Evolutionary conservation across 2,797 vertebrate genomes (phyloP).

Genomic region (Enteromius trimaculatus): DNA sequence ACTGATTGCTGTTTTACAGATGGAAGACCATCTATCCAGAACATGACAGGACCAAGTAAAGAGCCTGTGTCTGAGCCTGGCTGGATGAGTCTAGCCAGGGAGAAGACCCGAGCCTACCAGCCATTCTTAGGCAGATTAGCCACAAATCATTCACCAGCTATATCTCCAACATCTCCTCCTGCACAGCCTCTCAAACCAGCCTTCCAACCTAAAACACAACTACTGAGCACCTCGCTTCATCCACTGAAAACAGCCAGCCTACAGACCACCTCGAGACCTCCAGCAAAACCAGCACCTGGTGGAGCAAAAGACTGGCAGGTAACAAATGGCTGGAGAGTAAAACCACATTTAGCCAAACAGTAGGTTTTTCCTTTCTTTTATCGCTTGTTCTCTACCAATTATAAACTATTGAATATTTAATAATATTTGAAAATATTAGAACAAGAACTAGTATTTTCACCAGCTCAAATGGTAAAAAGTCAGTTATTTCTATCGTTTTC

Average conservation of each 20-base stretch:
- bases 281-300: conserved; percentile 24
- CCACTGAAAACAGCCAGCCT: conserved; percentile 38
- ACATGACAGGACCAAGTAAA: conserved; percentile 6
- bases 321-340: too few species aligned
- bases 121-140: conserved; percentile 53
- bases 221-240: conserved; percentile 24
- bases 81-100: conserved; percentile 78
- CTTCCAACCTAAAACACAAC: conserved; percentile 50
- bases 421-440: too few species aligned
- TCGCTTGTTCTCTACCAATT: not conserved
- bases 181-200: conserved; percentile 53
- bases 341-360: conserved; percentile 24
- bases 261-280: conserved; percentile 30
- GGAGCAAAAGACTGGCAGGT: conserved; percentile 38
- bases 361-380: not conserved
- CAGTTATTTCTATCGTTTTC: too few species aligned
- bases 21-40: conserved; percentile 19
- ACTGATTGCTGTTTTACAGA: not conserved
- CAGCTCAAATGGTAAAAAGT: too few species aligned
- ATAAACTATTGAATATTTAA: not conserved
- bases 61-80: conserved; percentile 66
- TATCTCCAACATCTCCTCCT: conserved; percentile 9
- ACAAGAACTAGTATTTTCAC: too few species aligned
- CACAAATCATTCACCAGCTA: conserved; percentile 24
- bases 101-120: conserved; percentile 74